These are phyloP conservation scores for Acanthornis magna DNA, from an alignment of 2,797 vertebrate genomes.

Conservation along the genomic window DNA sequence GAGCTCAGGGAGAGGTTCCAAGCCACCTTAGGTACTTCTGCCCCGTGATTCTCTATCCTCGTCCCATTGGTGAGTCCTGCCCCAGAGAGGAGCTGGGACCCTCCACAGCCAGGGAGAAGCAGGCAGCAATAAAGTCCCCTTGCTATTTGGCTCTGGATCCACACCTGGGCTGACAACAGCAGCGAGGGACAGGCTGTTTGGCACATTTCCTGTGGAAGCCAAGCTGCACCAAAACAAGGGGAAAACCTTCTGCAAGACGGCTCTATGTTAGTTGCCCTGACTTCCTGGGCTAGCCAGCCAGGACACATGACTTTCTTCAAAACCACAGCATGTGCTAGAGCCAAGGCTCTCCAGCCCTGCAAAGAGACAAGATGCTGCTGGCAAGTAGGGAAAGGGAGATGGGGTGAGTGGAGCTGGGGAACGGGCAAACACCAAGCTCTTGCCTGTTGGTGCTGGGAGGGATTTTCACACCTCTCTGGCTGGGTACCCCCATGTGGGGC, in stretches of 20 bases:
- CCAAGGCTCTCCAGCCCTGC: background rate
- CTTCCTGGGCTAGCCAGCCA: conserved; percentile 33
- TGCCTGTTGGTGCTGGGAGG: background rate
- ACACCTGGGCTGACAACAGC: background rate
- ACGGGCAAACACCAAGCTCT: background rate
- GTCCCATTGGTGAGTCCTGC: rapidly evolving
- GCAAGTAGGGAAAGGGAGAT: background rate
- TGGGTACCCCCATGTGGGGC: background rate
- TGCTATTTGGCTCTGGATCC: background rate
- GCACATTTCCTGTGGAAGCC: conserved; percentile 28
- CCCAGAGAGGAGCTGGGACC: background rate
- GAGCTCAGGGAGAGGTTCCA: background rate
- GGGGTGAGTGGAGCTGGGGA: background rate
- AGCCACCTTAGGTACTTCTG: background rate
- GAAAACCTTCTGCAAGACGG: background rate
- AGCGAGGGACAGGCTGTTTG: background rate
- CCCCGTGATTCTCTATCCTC: background rate
- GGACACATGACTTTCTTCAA: background rate
- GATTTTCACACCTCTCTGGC: background rate
- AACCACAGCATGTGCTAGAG: background rate
- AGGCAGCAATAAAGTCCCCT: background rate
- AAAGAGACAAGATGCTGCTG: background rate
- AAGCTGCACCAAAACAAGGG: background rate
- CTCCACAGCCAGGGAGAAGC: background rate
- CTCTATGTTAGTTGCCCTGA: background rate